These are phyloP conservation scores for Odobenus rosmarus DNA, from an alignment of 2,113 vertebrate genomes.

Conservation along the genomic window DNA sequence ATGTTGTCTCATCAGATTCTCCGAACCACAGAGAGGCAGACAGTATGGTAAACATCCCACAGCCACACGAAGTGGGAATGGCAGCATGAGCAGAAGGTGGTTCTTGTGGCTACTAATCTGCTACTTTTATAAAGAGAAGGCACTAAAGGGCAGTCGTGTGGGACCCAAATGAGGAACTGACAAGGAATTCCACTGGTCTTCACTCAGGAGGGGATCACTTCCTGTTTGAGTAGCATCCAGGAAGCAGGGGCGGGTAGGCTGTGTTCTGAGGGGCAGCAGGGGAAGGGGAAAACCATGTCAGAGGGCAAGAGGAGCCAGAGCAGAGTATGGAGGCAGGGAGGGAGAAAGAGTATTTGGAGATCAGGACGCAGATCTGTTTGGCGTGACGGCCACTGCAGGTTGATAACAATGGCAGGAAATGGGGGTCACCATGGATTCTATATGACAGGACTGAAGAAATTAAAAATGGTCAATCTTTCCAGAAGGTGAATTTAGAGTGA, in stretches of 20 bases:
- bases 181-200: neutral
- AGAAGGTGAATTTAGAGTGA: neutral
- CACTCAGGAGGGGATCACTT: neutral
- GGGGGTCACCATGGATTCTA: neutral
- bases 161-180: rapidly evolving
- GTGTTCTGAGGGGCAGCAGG: neutral
- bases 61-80: rapidly evolving
- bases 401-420: neutral
- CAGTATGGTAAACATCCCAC: neutral
- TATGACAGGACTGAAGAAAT: neutral
- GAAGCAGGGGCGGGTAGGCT: neutral
- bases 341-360: neutral
- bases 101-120: neutral
- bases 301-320: neutral
- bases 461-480: neutral
- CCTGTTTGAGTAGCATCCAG: neutral
- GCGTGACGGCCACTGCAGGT: neutral
- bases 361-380: neutral
- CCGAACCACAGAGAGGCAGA: neutral
- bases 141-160: neutral
- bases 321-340: neutral
- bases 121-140: neutral
- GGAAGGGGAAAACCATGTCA: neutral
- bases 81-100: neutral
- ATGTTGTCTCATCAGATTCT: neutral